Conservation (phyloP, 2,888 invertebrate genomes). For the Chesias legatella region DNA sequence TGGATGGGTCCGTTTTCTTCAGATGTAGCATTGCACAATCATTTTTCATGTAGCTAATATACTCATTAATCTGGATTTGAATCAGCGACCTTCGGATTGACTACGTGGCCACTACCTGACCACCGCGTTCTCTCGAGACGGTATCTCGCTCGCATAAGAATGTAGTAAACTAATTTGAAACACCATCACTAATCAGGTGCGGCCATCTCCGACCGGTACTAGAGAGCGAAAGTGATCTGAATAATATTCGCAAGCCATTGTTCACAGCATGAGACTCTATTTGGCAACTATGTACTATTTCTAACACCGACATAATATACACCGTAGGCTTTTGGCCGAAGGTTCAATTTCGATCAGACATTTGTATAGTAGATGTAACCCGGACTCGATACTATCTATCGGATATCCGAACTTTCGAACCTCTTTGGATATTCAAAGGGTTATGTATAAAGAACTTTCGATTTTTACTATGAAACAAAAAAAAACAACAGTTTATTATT, state of each 20-base stretch:
- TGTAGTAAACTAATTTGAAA: conserved; percentile 6
- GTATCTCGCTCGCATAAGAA: not conserved
- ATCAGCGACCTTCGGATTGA: too few species aligned
- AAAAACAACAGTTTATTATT: too few species aligned
- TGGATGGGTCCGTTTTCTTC: too few species aligned
- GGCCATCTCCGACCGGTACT: conserved; percentile 26
- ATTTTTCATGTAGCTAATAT: too few species aligned
- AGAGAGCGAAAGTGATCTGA: conserved; percentile 65
- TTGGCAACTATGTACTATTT: conserved; percentile 27
- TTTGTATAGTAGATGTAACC: not conserved
- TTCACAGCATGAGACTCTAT: conserved; percentile 61
- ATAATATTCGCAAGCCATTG: conserved; percentile 74
- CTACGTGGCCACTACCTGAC: too few species aligned
- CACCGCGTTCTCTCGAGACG: too few species aligned
- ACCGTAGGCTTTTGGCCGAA: not conserved
- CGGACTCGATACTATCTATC: conserved; percentile 17
- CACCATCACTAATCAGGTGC: conserved; percentile 23
- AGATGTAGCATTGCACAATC: too few species aligned
- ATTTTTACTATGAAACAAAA: conserved; percentile 9
- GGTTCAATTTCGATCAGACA: conserved; percentile 1
- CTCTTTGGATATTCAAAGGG: conserved; percentile 21
- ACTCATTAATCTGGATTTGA: too few species aligned
- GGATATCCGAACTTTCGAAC: conserved; percentile 25
- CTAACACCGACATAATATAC: not conserved
- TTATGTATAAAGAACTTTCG: conserved; percentile 20